phyloP scores from a whole-genome alignment of 1,140 invertebrate genomes.

The Campoletis sonorensis region DNA sequence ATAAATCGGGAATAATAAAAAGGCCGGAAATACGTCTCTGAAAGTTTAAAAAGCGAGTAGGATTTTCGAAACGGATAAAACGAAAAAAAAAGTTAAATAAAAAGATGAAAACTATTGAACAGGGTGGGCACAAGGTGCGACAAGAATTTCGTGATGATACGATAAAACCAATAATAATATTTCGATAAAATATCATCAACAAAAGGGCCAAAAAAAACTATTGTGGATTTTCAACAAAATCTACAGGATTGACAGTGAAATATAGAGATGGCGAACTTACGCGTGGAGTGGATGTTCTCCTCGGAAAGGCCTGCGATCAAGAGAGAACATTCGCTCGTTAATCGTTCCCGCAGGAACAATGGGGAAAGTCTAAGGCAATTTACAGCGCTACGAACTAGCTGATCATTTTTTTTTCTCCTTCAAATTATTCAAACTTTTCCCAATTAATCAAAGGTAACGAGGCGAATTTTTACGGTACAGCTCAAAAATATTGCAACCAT shows the following conservation, averaged over 20 bases:
- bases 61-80: background rate
- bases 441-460: background rate
- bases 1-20: background rate
- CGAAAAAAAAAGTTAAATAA: background rate
- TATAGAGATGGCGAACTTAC: slow-evolving; percentile 66
- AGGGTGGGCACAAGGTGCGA: background rate
- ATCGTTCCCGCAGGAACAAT: slow-evolving; percentile 44
- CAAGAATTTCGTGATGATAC: background rate
- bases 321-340: slow-evolving; percentile 66
- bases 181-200: background rate
- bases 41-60: background rate
- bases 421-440: background rate
- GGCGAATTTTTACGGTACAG: no score
- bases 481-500: no score
- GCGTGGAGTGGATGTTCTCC: slow-evolving; percentile 74
- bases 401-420: background rate
- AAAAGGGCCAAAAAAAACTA: slow-evolving; percentile 19
- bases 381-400: slow-evolving; percentile 10
- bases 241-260: slow-evolving; percentile 40
- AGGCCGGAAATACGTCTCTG: background rate
- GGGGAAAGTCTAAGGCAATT: background rate
- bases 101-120: background rate
- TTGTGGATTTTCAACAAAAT: slow-evolving; percentile 21
- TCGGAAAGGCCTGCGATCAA: slow-evolving; percentile 75
- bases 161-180: background rate